Evolutionary conservation across 2,888 invertebrate genomes (phyloP).

Genomic region (Latrodectus elegans): DNA sequence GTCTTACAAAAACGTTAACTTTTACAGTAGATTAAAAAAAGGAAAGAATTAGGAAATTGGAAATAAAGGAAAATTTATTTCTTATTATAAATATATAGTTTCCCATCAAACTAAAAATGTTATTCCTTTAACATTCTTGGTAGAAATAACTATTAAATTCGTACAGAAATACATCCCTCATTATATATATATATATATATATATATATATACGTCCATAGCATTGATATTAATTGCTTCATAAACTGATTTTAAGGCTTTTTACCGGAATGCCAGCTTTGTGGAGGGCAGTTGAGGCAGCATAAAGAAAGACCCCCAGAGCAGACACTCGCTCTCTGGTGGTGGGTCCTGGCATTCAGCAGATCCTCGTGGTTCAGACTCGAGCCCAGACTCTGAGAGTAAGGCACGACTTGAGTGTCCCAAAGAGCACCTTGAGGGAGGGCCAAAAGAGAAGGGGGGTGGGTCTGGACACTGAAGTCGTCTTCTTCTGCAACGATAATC

Average conservation of each 20-base stretch:
- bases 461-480: constrained; percentile 11
- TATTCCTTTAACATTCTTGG: too few species aligned
- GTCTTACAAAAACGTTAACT: too few species aligned
- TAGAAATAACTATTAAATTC: too few species aligned
- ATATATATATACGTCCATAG: neutral
- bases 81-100: too few species aligned
- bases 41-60: too few species aligned
- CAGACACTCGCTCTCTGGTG: constrained; percentile 15
- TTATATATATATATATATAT: too few species aligned
- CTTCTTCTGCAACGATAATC: constrained; percentile 40
- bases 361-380: constrained; percentile 28
- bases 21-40: too few species aligned
- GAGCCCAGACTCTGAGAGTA: constrained; percentile 17
- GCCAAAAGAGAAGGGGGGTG: constrained; percentile 31
- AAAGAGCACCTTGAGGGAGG: constrained; percentile 33
- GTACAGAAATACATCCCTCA: too few species aligned
- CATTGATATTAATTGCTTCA: neutral
- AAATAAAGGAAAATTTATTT: too few species aligned
- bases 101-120: too few species aligned
- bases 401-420: constrained; percentile 34
- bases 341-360: constrained; percentile 9
- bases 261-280: constrained; percentile 58
- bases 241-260: neutral
- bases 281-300: constrained; percentile 57
- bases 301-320: constrained; percentile 36